These are phyloP conservation scores for Ctenicera cuprea DNA, from an alignment of 2,888 invertebrate genomes.

Conservation along the genomic window DNA sequence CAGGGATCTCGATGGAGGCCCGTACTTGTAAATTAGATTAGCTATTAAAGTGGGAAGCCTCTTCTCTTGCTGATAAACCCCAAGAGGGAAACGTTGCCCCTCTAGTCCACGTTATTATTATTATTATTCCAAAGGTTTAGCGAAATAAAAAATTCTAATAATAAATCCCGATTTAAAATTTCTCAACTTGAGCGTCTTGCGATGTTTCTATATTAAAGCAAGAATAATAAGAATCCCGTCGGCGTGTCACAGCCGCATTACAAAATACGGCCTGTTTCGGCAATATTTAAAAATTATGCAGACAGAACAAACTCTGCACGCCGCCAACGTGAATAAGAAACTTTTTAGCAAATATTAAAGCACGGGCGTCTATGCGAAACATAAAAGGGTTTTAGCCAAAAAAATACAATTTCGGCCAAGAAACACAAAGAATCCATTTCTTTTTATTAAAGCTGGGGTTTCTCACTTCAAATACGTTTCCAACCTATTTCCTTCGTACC, in stretches of 20 bases:
- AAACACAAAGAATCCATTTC: not conserved
- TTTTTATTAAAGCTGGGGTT: not conserved
- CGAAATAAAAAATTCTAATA: not conserved
- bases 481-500: not conserved
- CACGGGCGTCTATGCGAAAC: not conserved
- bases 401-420: not conserved
- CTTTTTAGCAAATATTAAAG: conserved; percentile 18
- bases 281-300: conserved; percentile 31
- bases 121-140: too few relatives aligned
- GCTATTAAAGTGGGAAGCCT: conserved; percentile 21
- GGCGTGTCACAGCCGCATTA: conserved; percentile 22
- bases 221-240: conserved; percentile 15
- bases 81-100: not conserved
- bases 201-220: conserved; percentile 16
- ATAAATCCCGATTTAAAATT: not conserved
- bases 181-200: too few relatives aligned
- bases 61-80: conserved; percentile 18
- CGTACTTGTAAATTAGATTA: conserved; percentile 23
- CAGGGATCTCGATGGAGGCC: conserved; percentile 13
- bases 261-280: conserved; percentile 15
- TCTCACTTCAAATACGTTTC: conserved; percentile 2
- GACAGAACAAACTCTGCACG: conserved; percentile 7
- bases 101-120: not conserved
- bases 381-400: conserved; percentile 15
- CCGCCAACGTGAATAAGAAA: not conserved